phyloP scores from a whole-genome alignment of 2,113 vertebrate genomes.

The Labeo catla region DNA sequence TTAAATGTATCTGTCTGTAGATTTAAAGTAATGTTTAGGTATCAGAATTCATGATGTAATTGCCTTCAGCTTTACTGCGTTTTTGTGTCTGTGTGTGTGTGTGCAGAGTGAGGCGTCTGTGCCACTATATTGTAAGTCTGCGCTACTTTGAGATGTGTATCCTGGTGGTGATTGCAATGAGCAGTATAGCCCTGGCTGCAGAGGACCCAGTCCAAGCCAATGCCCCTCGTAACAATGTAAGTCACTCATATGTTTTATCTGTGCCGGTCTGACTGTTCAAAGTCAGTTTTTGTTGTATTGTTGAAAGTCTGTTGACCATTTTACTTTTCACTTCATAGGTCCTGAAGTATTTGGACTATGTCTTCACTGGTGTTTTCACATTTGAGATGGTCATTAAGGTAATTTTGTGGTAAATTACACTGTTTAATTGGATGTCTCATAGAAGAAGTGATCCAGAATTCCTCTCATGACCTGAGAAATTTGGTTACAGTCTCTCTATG shows the following conservation, averaged over 20 bases:
- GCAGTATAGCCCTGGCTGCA: slow-evolving; percentile 94
- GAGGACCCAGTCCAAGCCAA: slow-evolving; percentile 93
- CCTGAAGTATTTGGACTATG: slow-evolving; percentile 96
- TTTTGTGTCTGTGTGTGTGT: slow-evolving; percentile 6
- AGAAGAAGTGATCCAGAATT: neutral
- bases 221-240: slow-evolving; percentile 89
- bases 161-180: slow-evolving; percentile 92
- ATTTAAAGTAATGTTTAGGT: neutral
- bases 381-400: slow-evolving; percentile 99
- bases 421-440: neutral
- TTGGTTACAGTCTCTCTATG: neutral
- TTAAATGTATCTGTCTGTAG: neutral
- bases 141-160: slow-evolving; percentile 98
- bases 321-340: slow-evolving; percentile 74
- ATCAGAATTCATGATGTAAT: neutral
- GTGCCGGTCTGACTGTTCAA: neutral
- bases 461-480: neutral
- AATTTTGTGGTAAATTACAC: neutral
- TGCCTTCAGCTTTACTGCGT: neutral
- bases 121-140: slow-evolving; percentile 93
- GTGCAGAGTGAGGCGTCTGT: slow-evolving; percentile 86
- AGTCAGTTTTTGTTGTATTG: neutral
- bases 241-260: slow-evolving; percentile 53
- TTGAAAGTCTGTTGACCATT: neutral
- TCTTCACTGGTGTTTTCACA: slow-evolving; percentile 96